Evolutionary conservation across 64 coral and sea anemone species (phyloP).

Genomic region (Montipora sp.): DNA sequence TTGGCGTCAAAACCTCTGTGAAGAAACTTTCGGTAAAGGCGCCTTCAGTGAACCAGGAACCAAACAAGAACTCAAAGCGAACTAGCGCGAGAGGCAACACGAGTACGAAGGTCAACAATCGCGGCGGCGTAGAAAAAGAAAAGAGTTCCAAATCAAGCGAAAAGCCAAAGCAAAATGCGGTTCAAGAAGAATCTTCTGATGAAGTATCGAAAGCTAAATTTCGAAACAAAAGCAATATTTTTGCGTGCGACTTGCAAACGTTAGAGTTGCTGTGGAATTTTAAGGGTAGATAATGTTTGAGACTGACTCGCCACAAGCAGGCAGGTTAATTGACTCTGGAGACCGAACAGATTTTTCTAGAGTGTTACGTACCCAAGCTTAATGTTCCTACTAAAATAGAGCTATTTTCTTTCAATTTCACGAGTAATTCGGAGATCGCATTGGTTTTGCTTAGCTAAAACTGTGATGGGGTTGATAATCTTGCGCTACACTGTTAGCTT

Average conservation of each 20-base stretch:
- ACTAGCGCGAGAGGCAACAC: background rate
- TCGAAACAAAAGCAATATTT: slow-evolving; percentile 22
- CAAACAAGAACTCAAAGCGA: background rate
- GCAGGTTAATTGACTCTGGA: too few relatives aligned
- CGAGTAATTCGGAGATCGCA: too few relatives aligned
- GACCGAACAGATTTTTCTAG: too few relatives aligned
- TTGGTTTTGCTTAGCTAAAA: too few relatives aligned
- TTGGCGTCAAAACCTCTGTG: background rate
- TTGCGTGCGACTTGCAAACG: slow-evolving; percentile 28
- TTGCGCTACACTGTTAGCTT: too few relatives aligned
- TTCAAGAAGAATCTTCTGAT: background rate
- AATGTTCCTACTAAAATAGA: too few relatives aligned
- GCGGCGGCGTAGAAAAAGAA: too few relatives aligned
- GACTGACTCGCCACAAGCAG: too few relatives aligned
- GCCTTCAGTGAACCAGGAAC: background rate
- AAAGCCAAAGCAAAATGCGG: background rate
- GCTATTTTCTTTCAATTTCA: too few relatives aligned
- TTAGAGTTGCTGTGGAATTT: slow-evolving; percentile 51
- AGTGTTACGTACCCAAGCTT: too few relatives aligned
- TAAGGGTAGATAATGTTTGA: background rate
- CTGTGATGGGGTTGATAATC: too few relatives aligned
- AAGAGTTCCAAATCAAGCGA: background rate
- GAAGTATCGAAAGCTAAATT: slow-evolving; percentile 28
- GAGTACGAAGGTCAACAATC: background rate
- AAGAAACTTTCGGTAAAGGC: background rate